Evolutionary conservation across 2,888 invertebrate genomes (phyloP), one percentile per base, ranked within the genome.

Genomic region (Cheiracanthium punctorium): DNA sequence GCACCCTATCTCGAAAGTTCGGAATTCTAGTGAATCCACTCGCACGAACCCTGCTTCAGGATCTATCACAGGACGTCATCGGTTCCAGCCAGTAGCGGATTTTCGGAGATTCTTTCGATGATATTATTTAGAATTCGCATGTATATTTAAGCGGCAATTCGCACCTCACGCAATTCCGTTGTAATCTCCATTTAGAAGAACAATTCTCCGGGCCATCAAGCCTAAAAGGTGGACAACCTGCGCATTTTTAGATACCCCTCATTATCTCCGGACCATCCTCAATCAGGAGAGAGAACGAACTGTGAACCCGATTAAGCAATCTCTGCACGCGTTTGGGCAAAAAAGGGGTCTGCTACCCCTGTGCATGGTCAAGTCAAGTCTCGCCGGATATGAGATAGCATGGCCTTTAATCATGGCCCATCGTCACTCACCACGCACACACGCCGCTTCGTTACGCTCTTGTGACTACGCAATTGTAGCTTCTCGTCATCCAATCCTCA

Each of bases 361-460:
- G 14, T 10, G n/a, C 65, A 41, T 74, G 73, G 73, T 74, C 69
- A 28, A 72, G 75, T 29, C 43, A 43, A 37, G 29, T 48, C 52
- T n/a, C 33, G 73, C 79, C 84, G 79, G 84, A 79, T 79, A 79
- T 79, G 79, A 74, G 74, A 74, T 58, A 69, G 58, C 28, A 52
- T 41, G 33, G 30, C 58, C 82, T 74, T 74, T 84, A 84, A 84
- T 84, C 84, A 79, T 79, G 77, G 65, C 37, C 65, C 28, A 75
- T 75, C 75, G 69, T 72, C 73, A 30, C 70, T 43, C 77, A 77
- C n/a, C 67, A 73, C 79, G 69, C 70, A 52, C 69, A 79, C 79
- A 79, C 84, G 79, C 67, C 41, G 70, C 30, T 79, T 64, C 79
- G 84, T 84, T 84, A 33, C 84, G 84, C 79, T 84, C 79, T 58